Evolutionary conservation across 2,888 invertebrate genomes (phyloP).

Genomic region (Hydroisotoma schaefferi): DNA sequence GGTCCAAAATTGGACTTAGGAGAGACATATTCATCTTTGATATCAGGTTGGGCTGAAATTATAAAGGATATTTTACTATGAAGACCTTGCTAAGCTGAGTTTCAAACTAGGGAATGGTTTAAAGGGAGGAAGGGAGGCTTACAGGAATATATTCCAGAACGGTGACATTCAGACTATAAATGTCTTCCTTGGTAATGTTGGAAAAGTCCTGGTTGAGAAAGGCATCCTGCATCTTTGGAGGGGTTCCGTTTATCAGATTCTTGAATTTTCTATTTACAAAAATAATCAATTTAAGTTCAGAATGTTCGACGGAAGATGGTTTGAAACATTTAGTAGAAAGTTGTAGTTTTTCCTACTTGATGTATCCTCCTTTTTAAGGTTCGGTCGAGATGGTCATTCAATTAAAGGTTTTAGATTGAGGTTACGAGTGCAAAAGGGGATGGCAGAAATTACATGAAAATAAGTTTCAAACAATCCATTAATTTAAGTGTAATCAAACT

Average conservation of each 20-base stretch:
- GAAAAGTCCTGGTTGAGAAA: conserved; percentile 43
- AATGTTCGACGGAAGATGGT: too few species aligned
- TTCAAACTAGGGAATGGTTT: neutral
- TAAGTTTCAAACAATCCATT: too few species aligned
- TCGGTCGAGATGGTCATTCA: too few species aligned
- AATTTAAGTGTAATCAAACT: too few species aligned
- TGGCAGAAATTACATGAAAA: too few species aligned
- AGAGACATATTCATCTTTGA: conserved; percentile 40
- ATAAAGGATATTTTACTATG: neutral
- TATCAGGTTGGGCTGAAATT: conserved; percentile 40
- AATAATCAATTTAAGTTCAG: too few species aligned
- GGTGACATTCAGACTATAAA: conserved; percentile 39
- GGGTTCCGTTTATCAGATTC: conserved; percentile 26
- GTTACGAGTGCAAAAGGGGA: too few species aligned
- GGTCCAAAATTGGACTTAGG: conserved; percentile 37
- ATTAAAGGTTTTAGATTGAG: too few species aligned
- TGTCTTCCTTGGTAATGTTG: conserved; percentile 40
- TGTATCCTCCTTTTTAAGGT: too few species aligned
- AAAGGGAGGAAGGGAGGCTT: conserved; percentile 3
- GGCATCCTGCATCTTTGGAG: conserved; percentile 41
- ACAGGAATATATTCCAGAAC: conserved; percentile 45
- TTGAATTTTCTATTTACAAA: conserved; percentile 29
- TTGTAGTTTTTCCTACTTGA: neutral
- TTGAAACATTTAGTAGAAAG: neutral
- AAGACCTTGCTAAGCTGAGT: neutral